Conservation (phyloP, 2,113 vertebrate species). For the Aix galericulata region DNA sequence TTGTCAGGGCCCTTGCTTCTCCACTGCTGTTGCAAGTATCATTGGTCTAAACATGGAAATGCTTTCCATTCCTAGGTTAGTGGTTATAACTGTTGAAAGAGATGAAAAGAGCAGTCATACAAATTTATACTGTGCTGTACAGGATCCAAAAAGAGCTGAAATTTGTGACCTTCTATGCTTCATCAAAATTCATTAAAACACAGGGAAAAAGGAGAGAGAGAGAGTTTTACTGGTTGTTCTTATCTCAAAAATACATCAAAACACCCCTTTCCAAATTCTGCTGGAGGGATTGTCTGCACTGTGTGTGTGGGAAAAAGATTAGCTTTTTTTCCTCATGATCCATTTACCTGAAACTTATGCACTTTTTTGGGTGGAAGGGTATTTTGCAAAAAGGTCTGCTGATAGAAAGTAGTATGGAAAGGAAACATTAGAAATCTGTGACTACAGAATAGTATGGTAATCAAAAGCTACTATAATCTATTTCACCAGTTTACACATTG, state of each 20-base stretch:
- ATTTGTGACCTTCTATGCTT: not conserved
- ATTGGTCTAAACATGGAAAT: not conserved
- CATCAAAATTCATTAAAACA: not conserved
- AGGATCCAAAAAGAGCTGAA: not conserved
- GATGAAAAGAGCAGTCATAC: not conserved
- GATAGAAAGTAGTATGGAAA: not conserved
- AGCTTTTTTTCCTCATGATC: not conserved
- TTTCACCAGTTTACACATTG: not conserved
- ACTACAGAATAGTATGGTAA: not conserved
- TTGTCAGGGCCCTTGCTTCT: not conserved
- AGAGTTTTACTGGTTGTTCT: not conserved
- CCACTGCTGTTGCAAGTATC: not conserved
- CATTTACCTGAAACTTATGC: not conserved
- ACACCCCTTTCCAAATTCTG: not conserved
- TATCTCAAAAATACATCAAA: not conserved
- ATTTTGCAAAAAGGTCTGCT: not conserved
- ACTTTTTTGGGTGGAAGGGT: not conserved
- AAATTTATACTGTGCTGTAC: not conserved
- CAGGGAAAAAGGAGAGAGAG: not conserved
- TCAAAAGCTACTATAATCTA: not conserved
- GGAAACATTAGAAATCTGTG: not conserved
- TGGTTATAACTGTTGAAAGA: not conserved
- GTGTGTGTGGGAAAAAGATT: not conserved
- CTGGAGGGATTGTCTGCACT: not conserved
- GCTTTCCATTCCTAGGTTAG: not conserved